Base-by-base conservation (phyloP, 2,888 invertebrate genomes). In the Steinernema carpocapsae region DNA sequence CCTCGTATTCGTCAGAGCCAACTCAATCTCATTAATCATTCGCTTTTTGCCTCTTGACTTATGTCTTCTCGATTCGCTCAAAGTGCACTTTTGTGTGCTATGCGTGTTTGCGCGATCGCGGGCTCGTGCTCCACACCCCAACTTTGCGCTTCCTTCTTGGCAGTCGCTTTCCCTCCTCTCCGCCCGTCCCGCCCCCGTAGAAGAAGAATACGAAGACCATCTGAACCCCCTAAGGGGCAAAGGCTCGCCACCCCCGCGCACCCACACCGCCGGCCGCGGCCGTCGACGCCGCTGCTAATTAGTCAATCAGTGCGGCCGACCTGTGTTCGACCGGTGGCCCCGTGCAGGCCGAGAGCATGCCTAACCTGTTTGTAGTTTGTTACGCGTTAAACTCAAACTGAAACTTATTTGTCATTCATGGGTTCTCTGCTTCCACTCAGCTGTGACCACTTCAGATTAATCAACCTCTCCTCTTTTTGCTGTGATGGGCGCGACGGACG, bases 211-310 rank as follows among this genome's bases (percentile, higher is more conserved):
- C 37, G 37, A 37, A 37, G 37, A 48, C 48, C 48, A 48, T 48
- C 48, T 48, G 48, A 48, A 48, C 48, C 48, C 37, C 48, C 48
- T 48, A 17, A 48, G 48, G 48, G 48, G 64, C 64, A 64, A 64
- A 64, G 64, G 64, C 64, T 64, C 64, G 64, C 64, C 64, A 64
- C 64, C 64, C 64, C 64, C 64, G 64, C 64, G 26, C 64, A 64
- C 32, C 64, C 22, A 48, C 48, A 48, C 48, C 17, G n/a, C 7
- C n/a, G 6, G 48, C 48, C 17, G 29, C 64, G 4, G 37, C 37
- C 10, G 37, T 10, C 10, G 37, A 37, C 37, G 37, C 37, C 37
- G 37, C 64, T 29, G 64, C 26, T 64, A 64, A 64, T 64, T 64
- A 64, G 64, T 64, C 64, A 32, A 64, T 64, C 64, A 32, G 64